Evolutionary conservation across 2,888 invertebrate genomes (phyloP).

Genomic region (Apodemia mormo): DNA sequence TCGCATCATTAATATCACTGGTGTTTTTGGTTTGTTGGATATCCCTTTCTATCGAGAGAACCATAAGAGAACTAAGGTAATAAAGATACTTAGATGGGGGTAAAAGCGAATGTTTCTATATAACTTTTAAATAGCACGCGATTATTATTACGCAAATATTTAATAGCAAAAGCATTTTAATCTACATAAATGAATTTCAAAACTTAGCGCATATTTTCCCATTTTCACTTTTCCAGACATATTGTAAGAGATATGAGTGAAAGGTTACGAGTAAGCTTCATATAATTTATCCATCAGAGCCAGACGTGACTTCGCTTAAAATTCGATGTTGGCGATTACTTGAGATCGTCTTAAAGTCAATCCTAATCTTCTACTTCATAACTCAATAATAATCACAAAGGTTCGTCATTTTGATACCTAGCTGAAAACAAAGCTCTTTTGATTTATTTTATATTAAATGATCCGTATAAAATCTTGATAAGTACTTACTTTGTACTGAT

Average conservation of each 20-base stretch:
- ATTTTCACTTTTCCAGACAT: neutral
- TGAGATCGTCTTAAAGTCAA: neutral
- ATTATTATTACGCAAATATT: no score
- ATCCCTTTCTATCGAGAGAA: no score
- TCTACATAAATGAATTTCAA: neutral
- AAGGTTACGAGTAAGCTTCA: neutral
- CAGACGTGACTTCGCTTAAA: constrained; percentile 12
- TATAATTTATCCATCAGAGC: constrained; percentile 9
- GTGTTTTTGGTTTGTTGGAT: no score
- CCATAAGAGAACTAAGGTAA: no score
- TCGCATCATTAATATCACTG: no score
- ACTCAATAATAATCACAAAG: neutral
- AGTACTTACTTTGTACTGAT: no score
- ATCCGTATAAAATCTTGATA: no score
- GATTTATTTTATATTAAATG: neutral
- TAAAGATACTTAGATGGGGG: no score
- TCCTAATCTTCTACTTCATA: neutral
- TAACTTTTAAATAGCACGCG: no score
- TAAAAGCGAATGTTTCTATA: no score
- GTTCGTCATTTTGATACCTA: neutral
- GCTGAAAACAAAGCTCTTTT: neutral
- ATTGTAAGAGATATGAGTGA: neutral
- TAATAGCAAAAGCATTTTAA: no score
- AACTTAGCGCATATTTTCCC: neutral
- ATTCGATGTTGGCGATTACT: neutral